A percentile compares a stretch with the other conserved stretches of the same genome.
These are phyloP conservation scores for Formica aserva DNA, from an alignment of 2,888 invertebrate species.

Conservation along the genomic window DNA sequence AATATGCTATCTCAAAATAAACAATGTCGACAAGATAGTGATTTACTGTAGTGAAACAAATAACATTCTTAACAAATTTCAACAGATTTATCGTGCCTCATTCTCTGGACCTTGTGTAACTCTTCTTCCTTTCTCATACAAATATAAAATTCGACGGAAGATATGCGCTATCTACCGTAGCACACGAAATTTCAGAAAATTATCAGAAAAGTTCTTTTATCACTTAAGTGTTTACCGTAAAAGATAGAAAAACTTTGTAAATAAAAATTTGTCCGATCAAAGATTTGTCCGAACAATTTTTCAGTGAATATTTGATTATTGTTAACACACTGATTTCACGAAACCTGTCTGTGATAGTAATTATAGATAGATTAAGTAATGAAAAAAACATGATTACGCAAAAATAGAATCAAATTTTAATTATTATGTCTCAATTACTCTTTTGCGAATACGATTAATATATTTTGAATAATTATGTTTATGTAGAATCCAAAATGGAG, in stretches of 20 bases:
- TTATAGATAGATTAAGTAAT: background rate
- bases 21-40: background rate
- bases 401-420: background rate
- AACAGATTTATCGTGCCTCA: conserved; percentile 43
- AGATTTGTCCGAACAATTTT: background rate
- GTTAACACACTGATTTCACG: background rate
- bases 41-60: background rate
- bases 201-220: conserved; percentile 65
- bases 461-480: background rate
- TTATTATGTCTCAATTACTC: background rate
- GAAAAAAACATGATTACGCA: background rate
- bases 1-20: conserved; percentile 7
- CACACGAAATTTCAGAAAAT: conserved; percentile 57
- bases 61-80: conserved; percentile 47
- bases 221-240: conserved; percentile 61
- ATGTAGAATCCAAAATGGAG: background rate
- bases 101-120: background rate
- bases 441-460: background rate
- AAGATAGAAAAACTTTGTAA: conserved; percentile 48
- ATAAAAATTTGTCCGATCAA: background rate
- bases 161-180: conserved; percentile 43
- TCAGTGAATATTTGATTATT: background rate
- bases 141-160: conserved; percentile 9
- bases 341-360: background rate
- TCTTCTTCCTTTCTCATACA: background rate